Evolutionary conservation across 2,113 vertebrate species (phyloP), one percentile per base, ranked within the genome.

Genomic region (Morone saxatilis): DNA sequence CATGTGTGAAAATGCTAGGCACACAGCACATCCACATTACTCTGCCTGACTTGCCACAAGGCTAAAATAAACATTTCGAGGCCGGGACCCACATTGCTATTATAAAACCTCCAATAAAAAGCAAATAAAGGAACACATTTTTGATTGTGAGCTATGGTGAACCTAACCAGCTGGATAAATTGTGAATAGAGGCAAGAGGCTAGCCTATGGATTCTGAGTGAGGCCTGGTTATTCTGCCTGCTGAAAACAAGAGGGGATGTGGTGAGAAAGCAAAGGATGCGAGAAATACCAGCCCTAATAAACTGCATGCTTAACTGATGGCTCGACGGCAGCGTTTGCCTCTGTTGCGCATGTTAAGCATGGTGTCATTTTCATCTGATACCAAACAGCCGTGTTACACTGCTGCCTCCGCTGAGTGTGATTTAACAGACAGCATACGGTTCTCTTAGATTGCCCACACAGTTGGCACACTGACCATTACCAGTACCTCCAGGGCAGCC

Each of bases 371-470:
- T 79, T 69, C 62, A 82, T 77, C 74, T 57, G 57, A 83, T 74
- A 70, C 31, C 54, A 79, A 89, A 77, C 76, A 68, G 80, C 59
- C 11, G 1, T 62, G 61, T 36, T 79, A 20, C 73, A 70, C 20
- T 56, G 75, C 78, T 76, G 85, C 86, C 79, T 80, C 74, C 11
- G 45, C 78, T 61, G 61, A 81, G 71, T 67, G 76, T 40, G 75
- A 73, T 66, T 89, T 84, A 87, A 87, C 88, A 92, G 86, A 80
- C 80, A 78, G 82, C 92, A 94, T 93, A 95, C 83, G 94, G 84
- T 62, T 84, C 80, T 85, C 70, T 88, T 88, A 89, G 85, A 83
- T 51, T 86, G 81, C 89, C 86, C 80, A 85, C 89, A 76, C 86
- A 85, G 79, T 90, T 93, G 93, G 91, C 92, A 88, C 56, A 57